These are phyloP conservation scores for Pseudococcus longispinus DNA, from an alignment of 2,888 invertebrate species.

Conservation along the genomic window DNA sequence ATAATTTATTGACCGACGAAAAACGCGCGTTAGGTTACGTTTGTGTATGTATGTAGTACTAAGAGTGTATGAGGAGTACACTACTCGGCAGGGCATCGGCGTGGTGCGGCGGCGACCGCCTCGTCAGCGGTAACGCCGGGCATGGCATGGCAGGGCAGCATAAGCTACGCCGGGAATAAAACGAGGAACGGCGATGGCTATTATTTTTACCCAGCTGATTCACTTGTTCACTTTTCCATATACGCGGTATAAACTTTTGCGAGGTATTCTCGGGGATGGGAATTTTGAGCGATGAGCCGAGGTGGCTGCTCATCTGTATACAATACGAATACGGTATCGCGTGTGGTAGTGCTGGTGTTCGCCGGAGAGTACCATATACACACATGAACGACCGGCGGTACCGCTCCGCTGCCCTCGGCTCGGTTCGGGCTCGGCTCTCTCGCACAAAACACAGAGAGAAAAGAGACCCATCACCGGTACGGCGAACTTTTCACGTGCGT, in stretches of 20 bases:
- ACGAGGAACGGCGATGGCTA: slow-evolving; percentile 26
- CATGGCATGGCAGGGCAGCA: background rate
- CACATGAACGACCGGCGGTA: background rate
- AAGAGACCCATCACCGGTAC: background rate
- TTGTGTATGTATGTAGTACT: background rate
- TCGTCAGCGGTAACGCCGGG: background rate
- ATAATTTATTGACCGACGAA: slow-evolving; percentile 23
- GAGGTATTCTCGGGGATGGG: background rate
- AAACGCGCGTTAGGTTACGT: slow-evolving; percentile 15
- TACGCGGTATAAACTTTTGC: background rate
- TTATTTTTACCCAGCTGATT: slow-evolving; percentile 40
- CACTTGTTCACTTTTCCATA: slow-evolving; percentile 28
- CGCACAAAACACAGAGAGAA: background rate
- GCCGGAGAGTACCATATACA: background rate
- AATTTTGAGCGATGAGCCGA: slow-evolving; percentile 3
- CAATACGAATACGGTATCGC: background rate
- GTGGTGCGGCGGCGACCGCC: background rate
- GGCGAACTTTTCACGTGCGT: background rate
- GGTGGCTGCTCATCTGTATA: background rate
- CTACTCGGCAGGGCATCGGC: background rate
- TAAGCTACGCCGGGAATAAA: background rate
- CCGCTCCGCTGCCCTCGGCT: background rate
- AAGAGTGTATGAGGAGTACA: background rate
- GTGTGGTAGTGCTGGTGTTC: background rate
- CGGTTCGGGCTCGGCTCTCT: no score